phyloP scores from a whole-genome alignment of 2,888 invertebrate genomes.

The Thymelicus sylvestris region DNA sequence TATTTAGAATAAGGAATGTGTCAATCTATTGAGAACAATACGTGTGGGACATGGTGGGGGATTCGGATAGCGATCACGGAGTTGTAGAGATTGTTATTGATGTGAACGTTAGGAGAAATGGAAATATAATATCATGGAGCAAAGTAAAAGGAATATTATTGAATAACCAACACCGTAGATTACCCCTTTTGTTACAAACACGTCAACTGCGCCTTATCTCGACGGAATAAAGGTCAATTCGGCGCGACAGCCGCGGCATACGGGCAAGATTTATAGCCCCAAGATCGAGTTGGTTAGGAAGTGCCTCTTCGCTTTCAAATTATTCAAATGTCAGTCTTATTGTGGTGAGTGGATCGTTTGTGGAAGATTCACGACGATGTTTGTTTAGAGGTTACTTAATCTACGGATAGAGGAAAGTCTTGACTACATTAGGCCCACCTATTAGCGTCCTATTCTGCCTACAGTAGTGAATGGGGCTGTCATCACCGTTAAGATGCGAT shows the following conservation, averaged over 20 bases:
- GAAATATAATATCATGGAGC: no score
- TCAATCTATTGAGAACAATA: no score
- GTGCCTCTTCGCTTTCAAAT: slow-evolving; percentile 30
- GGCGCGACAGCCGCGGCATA: slow-evolving; percentile 19
- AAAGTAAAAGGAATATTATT: no score
- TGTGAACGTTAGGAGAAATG: no score
- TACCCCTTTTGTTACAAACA: no score
- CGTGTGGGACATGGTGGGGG: no score
- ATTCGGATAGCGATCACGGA: no score
- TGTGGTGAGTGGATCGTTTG: slow-evolving; percentile 21
- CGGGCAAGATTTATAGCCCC: slow-evolving; percentile 35
- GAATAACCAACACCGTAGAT: no score
- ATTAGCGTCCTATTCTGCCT: neutral
- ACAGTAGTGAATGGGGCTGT: neutral
- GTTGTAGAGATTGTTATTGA: no score
- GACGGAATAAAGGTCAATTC: slow-evolving; percentile 37
- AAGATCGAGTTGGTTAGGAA: slow-evolving; percentile 31
- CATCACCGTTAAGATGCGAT: no score
- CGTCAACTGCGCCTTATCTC: slow-evolving; percentile 35
- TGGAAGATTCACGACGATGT: slow-evolving; percentile 12
- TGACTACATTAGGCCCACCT: neutral
- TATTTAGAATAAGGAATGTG: no score
- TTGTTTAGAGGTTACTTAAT: neutral
- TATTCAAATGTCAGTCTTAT: slow-evolving; percentile 36
- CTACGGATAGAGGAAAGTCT: neutral